A percentile compares a stretch with the other conserved stretches of the same genome.
Conservation (phyloP, 1,140 invertebrate species). For the Scaptomyza montana region DNA sequence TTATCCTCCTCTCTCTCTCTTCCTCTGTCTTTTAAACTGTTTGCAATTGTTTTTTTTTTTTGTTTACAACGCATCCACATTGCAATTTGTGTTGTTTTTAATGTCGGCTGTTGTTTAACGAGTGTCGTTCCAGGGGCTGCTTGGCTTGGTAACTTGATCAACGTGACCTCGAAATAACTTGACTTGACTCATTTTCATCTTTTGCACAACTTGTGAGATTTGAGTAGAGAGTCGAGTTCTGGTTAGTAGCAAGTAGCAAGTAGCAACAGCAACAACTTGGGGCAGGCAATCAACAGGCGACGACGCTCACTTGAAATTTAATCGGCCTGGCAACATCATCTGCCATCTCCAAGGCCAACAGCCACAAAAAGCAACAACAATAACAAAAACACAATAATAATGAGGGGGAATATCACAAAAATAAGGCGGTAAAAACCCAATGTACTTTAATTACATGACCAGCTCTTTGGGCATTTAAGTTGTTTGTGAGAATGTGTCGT, state of each 20-base stretch:
- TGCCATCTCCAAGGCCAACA: constrained; percentile 37
- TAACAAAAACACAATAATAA: constrained; percentile 8
- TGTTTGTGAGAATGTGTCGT: background rate
- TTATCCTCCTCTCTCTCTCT: background rate
- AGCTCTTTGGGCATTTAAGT: constrained; percentile 11
- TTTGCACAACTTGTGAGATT: constrained; percentile 10
- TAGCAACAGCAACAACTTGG: background rate
- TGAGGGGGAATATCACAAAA: constrained; percentile 10
- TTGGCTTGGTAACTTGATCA: constrained; percentile 47
- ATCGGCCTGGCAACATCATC: constrained; percentile 35
- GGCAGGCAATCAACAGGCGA: constrained; percentile 19
- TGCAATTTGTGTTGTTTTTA: constrained; percentile 8
- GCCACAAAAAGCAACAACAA: background rate
- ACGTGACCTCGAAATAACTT: constrained; percentile 52
- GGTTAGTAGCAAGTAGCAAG: constrained; percentile 3
- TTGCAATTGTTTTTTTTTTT: background rate
- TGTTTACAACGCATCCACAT: background rate
- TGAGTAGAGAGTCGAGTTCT: constrained; percentile 20
- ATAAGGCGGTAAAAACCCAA: constrained; percentile 17
- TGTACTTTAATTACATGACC: constrained; percentile 33
- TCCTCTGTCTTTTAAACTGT: background rate
- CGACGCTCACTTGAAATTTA: constrained; percentile 60
- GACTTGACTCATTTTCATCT: constrained; percentile 42
- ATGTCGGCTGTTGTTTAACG: constrained; percentile 15
- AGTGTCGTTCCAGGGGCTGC: constrained; percentile 3